Evolutionary conservation across 2,113 vertebrate genomes (phyloP).

Genomic region (Ptyas mucosa): DNA sequence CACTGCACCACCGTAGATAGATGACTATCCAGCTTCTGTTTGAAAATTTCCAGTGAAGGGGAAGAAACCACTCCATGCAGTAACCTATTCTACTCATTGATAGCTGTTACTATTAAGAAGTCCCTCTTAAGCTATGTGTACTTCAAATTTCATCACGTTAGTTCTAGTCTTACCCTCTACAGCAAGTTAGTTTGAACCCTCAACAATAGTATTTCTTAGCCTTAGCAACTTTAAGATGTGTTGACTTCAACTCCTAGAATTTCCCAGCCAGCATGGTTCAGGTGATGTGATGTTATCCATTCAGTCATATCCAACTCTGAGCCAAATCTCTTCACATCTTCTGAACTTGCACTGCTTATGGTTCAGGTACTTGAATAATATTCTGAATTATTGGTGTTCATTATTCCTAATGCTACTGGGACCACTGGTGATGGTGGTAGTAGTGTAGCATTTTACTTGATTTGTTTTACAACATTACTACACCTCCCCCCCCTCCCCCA

Average conservation of each 20-base stretch:
- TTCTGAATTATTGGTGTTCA: not conserved
- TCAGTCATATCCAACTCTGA: too few relatives aligned
- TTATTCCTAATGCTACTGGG: not conserved
- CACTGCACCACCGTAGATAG: not conserved
- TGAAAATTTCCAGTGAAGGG: not conserved
- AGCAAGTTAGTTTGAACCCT: not conserved
- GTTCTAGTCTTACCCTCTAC: not conserved
- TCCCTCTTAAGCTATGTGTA: not conserved
- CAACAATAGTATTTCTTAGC: too few relatives aligned
- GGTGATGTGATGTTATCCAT: too few relatives aligned
- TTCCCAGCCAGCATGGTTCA: too few relatives aligned
- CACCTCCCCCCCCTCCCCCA: not conserved
- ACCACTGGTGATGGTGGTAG: not conserved
- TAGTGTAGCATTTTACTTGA: not conserved
- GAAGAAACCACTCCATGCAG: not conserved
- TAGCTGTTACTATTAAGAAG: not conserved
- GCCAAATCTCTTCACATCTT: too few relatives aligned
- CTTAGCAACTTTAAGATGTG: too few relatives aligned
- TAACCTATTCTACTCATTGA: not conserved
- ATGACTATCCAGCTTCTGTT: not conserved
- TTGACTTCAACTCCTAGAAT: too few relatives aligned
- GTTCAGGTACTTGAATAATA: not conserved
- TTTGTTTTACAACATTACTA: not conserved
- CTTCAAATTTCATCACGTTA: not conserved
- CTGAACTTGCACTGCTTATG: too few relatives aligned